Base-by-base conservation (phyloP, 2,113 vertebrate genomes). In the Centropristis striata region DNA sequence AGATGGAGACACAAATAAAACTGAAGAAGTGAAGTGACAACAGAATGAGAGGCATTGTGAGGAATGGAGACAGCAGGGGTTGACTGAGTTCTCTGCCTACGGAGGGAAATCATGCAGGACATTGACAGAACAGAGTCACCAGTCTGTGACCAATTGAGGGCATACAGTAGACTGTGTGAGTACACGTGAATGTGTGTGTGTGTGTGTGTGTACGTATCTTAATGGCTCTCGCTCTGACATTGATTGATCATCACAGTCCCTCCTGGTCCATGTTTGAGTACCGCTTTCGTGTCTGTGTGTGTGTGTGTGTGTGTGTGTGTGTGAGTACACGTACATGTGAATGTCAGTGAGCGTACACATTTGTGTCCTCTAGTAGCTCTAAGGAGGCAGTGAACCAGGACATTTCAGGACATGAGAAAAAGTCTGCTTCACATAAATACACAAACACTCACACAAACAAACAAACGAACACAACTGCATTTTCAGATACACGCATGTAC, bases 171-270 rank as follows among this genome's bases (percentile, higher is more conserved):
- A 53, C 6, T 15, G 2, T 46, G 59, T 70, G 50, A 75, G 73
- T 39, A 25, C 36, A 20, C n/a, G 28, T 65, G 27, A 4, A 5
- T 77, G 58, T 32, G 60, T 53, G 23, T 73, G 15, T 57, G 66
- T 71, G 23, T 75, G 13, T 64, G 2, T 58, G 50, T 28, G 42
- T 39, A 14, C 4, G 57, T 55, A 58, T 42, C 54, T 49, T 42
- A 44, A 73, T 63, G 42, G 41, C 71, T 73, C 66, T 36, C 46
- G 75, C 44, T 53, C 51, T 70, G 76, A 83, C 76, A 60, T 12
- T 70, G 76, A 90, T 78, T 68, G 80, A 90, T 80, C 75, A 65
- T 66, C 81, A 39, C 57, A 28, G 47, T 77, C 46, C 73, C 63
- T 46, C 50, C 36, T 53, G 46, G 63, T 69, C 14, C 60, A 64